phyloP scores from a whole-genome alignment of 2,888 invertebrate genomes.

The Aethes cnicana region DNA sequence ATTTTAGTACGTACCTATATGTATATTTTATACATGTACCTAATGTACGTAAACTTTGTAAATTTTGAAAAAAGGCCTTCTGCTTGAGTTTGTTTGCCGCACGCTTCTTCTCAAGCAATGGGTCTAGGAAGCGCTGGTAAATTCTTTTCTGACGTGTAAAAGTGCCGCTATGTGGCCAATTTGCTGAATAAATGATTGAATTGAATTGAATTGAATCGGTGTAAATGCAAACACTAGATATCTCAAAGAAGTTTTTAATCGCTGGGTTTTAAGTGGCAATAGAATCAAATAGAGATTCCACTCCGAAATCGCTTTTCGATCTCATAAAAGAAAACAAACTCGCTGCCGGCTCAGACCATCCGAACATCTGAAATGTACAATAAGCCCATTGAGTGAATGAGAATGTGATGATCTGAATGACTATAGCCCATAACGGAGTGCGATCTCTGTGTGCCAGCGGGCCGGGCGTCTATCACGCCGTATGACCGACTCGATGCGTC shows the following conservation, averaged over 20 bases:
- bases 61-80: too few species aligned
- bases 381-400: slow-evolving; percentile 65
- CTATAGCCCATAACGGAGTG: slow-evolving; percentile 63
- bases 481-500: slow-evolving; percentile 77
- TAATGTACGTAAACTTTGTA: too few species aligned
- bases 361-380: slow-evolving; percentile 57
- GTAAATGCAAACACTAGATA: background rate
- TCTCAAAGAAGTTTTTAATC: slow-evolving; percentile 4
- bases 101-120: too few species aligned
- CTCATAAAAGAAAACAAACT: slow-evolving; percentile 58
- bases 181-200: too few species aligned
- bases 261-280: slow-evolving; percentile 1
- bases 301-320: slow-evolving; percentile 46
- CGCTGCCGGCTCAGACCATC: slow-evolving; percentile 36
- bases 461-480: slow-evolving; percentile 72
- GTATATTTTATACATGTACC: too few species aligned
- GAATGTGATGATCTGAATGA: slow-evolving; percentile 62
- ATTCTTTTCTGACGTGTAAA: too few species aligned
- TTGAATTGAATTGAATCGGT: too few species aligned
- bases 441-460: slow-evolving; percentile 59
- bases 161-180: too few species aligned
- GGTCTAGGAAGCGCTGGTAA: too few species aligned
- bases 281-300: slow-evolving; percentile 34
- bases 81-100: too few species aligned
- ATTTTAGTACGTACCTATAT: too few species aligned